Evolutionary conservation across 2,113 vertebrate species (phyloP).

Genomic region (Danio rerio): DNA sequence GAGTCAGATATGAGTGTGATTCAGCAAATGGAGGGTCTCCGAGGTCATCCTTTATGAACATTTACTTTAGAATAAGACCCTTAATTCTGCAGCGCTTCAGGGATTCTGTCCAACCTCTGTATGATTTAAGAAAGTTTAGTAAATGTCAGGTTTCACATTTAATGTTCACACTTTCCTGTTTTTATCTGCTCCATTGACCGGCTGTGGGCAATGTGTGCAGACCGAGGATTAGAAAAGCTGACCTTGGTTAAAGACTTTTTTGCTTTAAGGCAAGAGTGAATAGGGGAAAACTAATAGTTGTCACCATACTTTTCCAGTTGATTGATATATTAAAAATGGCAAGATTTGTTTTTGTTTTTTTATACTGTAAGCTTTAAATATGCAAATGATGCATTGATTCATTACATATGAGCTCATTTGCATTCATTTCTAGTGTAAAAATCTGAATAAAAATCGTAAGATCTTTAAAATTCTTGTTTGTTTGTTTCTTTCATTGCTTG

Average conservation of each 20-base stretch:
- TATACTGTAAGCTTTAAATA: too few relatives aligned
- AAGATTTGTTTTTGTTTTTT: too few relatives aligned
- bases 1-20: neutral
- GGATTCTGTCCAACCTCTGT: neutral
- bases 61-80: neutral
- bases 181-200: conserved; percentile 18
- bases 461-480: too few relatives aligned
- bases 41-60: conserved; percentile 1
- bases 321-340: too few relatives aligned
- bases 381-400: too few relatives aligned
- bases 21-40: neutral
- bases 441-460: too few relatives aligned
- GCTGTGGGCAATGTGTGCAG: conserved; percentile 4
- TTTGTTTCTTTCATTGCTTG: too few relatives aligned
- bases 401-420: too few relatives aligned
- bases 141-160: conserved; percentile 24
- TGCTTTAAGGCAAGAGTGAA: conserved; percentile 16
- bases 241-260: conserved; percentile 30
- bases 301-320: too few relatives aligned
- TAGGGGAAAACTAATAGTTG: too few relatives aligned
- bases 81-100: conserved; percentile 8
- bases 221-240: conserved; percentile 27
- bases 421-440: too few relatives aligned
- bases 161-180: neutral
- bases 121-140: conserved; percentile 11